These are phyloP conservation scores for Propithecus coquereli DNA, from an alignment of 2,113 vertebrate species.

Conservation along the genomic window DNA sequence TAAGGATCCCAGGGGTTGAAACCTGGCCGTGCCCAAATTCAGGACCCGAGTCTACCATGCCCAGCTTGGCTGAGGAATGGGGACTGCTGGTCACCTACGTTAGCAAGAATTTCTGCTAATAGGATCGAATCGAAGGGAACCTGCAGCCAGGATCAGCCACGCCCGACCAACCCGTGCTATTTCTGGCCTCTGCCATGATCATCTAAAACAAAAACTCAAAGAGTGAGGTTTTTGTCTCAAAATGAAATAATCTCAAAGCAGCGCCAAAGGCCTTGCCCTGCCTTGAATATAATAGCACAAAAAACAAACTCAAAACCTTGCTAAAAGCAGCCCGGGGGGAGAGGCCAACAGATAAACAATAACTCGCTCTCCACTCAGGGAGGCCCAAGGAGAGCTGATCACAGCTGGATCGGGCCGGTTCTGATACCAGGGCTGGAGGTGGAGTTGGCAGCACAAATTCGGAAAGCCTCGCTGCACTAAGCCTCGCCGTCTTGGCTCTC, in stretches of 20 bases:
- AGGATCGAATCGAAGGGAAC: not conserved
- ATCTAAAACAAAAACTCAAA: constrained; percentile 21
- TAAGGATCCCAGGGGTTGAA: not conserved
- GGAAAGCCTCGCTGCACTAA: constrained; percentile 27
- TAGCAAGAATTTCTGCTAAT: not conserved
- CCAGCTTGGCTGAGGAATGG: not conserved
- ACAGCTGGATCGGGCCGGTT: not conserved
- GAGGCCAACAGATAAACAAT: constrained; percentile 14
- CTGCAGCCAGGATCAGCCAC: not conserved
- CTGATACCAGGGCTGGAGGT: not conserved
- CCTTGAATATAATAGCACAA: constrained; percentile 21
- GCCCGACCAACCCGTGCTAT: not conserved
- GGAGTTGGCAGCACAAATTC: not conserved
- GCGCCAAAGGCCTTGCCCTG: constrained; percentile 28
- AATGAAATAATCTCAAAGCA: constrained; percentile 47
- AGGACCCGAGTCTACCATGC: not conserved
- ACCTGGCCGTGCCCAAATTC: not conserved
- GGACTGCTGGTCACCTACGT: not conserved
- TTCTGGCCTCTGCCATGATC: not conserved
- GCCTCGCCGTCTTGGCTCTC: constrained; percentile 50
- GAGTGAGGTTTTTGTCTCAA: constrained; percentile 47
- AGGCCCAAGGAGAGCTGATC: not conserved
- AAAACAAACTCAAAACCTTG: constrained; percentile 30
- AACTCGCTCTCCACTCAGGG: not conserved
- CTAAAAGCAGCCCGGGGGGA: not conserved